These are phyloP conservation scores for Penaeus indicus DNA, from an alignment of 1,140 invertebrate genomes.

Conservation along the genomic window DNA sequence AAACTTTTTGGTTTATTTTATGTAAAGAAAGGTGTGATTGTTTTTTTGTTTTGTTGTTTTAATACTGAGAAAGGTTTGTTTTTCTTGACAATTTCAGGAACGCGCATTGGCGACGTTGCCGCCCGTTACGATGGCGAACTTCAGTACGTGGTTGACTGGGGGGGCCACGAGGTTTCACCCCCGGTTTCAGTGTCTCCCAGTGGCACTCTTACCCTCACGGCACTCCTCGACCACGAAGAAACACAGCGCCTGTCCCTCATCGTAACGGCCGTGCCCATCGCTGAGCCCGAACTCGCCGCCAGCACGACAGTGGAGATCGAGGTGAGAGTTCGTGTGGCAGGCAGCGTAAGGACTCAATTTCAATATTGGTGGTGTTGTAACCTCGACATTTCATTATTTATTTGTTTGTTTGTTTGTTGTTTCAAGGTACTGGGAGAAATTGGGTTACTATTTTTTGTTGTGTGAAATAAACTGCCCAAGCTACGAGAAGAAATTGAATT, in stretches of 20 bases:
- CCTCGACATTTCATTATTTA: too few species aligned
- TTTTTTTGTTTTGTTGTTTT: too few species aligned
- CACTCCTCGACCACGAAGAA: constrained; percentile 88
- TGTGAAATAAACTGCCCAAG: too few species aligned
- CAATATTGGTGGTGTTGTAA: too few species aligned
- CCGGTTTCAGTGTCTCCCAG: constrained; percentile 88
- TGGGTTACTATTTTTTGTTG: too few species aligned
- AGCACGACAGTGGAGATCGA: constrained; percentile 71
- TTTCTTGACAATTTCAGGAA: constrained; percentile 32
- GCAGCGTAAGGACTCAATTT: not conserved
- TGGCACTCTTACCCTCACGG: constrained; percentile 87
- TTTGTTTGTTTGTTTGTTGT: too few species aligned
- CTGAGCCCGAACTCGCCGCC: constrained; percentile 82
- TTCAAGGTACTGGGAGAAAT: too few species aligned
- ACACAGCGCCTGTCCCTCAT: constrained; percentile 87
- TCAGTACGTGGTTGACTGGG: constrained; percentile 67
- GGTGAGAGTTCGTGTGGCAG: constrained; percentile 23
- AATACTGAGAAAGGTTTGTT: too few species aligned
- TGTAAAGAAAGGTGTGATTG: too few species aligned
- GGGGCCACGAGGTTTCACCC: constrained; percentile 87
- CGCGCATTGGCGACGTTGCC: constrained; percentile 59
- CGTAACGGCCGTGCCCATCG: constrained; percentile 89
- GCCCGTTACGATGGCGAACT: constrained; percentile 61
- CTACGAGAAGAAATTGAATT: too few species aligned
- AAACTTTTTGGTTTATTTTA: too few species aligned